Base-by-base conservation (phyloP, 2,888 invertebrate genomes). In the Xanthostigma xanthostigma region DNA sequence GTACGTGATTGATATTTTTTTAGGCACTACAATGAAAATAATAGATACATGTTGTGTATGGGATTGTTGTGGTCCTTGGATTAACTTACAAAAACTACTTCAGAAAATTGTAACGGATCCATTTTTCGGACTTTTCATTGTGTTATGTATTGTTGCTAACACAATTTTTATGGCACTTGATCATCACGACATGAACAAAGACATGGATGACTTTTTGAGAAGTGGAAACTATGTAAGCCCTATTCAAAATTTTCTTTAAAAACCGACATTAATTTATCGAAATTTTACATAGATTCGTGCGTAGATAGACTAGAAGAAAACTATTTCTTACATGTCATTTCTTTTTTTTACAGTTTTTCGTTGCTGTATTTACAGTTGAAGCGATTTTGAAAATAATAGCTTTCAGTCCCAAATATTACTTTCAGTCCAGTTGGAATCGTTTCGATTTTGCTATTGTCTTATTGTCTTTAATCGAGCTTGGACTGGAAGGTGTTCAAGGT, bases 361-460 rank as follows among this genome's bases (percentile, higher is more conserved):
- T 95, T 52, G 90, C 90, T 55, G 95, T 95, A 54, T 96, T 96
- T 67, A 92, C 89, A 57, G 88, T 92, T 65, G 96, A 96, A 78
- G 93, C 93, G 36, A 81, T 84, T 54, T 73, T 94, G 70, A 97
- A 97, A 70, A 74, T 97, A 60, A 81, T 94, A 65, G 96, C 96
- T 46, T 90, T 96, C 87, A 94, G 92, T 71, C 94, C 96, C 51
- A 89, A 93, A 66, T 90, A 78, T 72, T 97, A 96, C 72, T 94
- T 97, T 74, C 91, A 92, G 78, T 94, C 94, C 69, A 92, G 93
- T 58, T 97, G 96, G 96, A 97, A 97, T 71, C 90, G 93, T 64
- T 97, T 97, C 71, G 96, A 97, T 77, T 93, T 95, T 70, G 88
- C 95, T 63, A 96, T 97, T 68, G 97, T 97, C 63, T 84, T 91